phyloP scores from a whole-genome alignment of 2,888 invertebrate species.

The Aspidiotus rigidus region DNA sequence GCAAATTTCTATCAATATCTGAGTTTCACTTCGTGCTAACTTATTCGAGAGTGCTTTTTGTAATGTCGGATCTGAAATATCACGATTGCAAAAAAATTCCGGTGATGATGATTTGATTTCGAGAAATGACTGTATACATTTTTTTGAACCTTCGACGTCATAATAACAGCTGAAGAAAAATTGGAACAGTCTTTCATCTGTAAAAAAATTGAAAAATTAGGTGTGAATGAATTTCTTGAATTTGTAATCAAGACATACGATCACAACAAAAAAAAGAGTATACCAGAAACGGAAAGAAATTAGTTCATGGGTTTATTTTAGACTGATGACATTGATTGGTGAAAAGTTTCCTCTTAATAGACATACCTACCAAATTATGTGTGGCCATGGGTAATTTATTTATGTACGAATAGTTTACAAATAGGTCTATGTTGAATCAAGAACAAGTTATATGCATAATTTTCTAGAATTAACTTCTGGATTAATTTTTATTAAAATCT shows the following conservation, averaged over 20 bases:
- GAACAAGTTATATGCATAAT: too few species aligned
- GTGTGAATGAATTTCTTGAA: too few species aligned
- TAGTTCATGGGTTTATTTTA: neutral
- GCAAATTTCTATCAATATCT: neutral
- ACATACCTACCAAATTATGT: too few species aligned
- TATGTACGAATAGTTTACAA: too few species aligned
- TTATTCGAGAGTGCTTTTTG: conserved; percentile 50
- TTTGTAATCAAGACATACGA: too few species aligned
- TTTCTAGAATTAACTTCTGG: too few species aligned
- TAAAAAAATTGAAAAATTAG: conserved; percentile 19
- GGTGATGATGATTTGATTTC: conserved; percentile 51
- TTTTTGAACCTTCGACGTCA: conserved; percentile 45
- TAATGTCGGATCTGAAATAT: conserved; percentile 48
- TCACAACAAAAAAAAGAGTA: too few species aligned
- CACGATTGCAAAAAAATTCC: conserved; percentile 52
- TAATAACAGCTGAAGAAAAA: conserved; percentile 53
- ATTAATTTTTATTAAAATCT: too few species aligned
- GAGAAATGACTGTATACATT: conserved; percentile 47
- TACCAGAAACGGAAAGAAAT: neutral
- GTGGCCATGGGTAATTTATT: too few species aligned
- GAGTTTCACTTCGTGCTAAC: conserved; percentile 45
- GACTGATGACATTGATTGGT: neutral
- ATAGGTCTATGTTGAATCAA: too few species aligned
- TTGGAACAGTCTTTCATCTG: conserved; percentile 54
- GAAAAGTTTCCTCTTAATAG: too few species aligned